Evolutionary conservation across 2,888 invertebrate species (phyloP), one percentile per base, ranked within the genome.

Genomic region (Brachylomia viminalis): DNA sequence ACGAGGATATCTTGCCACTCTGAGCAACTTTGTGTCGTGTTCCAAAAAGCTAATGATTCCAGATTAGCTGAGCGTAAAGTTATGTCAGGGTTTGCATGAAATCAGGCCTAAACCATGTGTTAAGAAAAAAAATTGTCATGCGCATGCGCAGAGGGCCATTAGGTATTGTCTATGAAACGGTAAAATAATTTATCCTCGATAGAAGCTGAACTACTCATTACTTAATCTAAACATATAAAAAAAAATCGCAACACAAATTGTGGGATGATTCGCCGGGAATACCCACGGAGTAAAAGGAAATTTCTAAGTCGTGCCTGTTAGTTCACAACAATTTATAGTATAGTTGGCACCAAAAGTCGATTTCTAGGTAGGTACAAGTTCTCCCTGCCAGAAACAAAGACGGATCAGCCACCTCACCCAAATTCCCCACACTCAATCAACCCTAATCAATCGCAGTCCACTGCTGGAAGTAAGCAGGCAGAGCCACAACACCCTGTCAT

Each of bases 1-100:
- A 91, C 89, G 83, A 69, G 71, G 54, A 79, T 47, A 81, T 73
- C 69, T 72, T 65, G 54, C 54, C 30, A n/a, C 30, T 73, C 77
- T 30, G 17, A 27, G 33, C 33, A 56, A 75, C 71, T 70, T 68
- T 68, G 3, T 30, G 61, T 45, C 23, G n/a, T 45, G n/a, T 38
- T 38, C 5, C 38, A 3, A 33, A 33, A 33, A 5, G 38, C 38
- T 38, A 38, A 5, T 33, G 23, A 33, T 33, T 23, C 13, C 20
- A 23, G 23, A 33, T 33, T 33, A 45, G 30, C 0, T n/a, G 54
- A 38, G 61, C 61, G 7, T 38, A 38, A 38, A 33, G 3, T 15
- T 38, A 38, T 62, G 15, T 62, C 15, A 49, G 27, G 42, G 30
- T 68, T 56, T 33, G 20, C 27, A 62, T 38, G 23, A 45, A 54